Evolutionary conservation across 2,888 invertebrate genomes (phyloP).

Genomic region (Notocelia uddmanniana): DNA sequence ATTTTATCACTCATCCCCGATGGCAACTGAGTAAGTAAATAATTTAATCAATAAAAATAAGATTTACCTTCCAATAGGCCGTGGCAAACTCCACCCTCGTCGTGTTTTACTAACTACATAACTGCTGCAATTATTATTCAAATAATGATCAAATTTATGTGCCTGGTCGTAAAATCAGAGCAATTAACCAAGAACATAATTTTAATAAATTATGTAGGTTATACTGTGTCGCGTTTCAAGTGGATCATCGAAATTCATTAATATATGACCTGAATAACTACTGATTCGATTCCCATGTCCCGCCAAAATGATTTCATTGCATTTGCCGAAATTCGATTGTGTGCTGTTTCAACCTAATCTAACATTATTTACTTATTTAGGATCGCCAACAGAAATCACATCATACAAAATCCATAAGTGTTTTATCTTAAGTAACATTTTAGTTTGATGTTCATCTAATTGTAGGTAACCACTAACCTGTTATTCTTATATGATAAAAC

Average conservation of each 20-base stretch:
- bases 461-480: too few species aligned
- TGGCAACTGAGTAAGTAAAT: constrained; percentile 15
- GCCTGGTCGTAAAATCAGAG: constrained; percentile 38
- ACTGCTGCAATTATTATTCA: constrained; percentile 17
- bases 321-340: too few species aligned
- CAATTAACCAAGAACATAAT: constrained; percentile 30
- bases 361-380: too few species aligned
- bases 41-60: constrained; percentile 43
- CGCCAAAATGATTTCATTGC: too few species aligned
- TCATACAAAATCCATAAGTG: too few species aligned
- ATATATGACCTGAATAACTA: too few species aligned
- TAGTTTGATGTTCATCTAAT: too few species aligned
- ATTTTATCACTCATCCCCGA: constrained; percentile 15
- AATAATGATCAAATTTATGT: constrained; percentile 27
- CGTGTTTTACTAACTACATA: constrained; percentile 40
- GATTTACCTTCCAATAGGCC: constrained; percentile 37
- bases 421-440: too few species aligned
- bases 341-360: too few species aligned
- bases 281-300: too few species aligned
- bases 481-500: too few species aligned
- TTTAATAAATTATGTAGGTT: constrained; percentile 24
- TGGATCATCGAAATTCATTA: not conserved
- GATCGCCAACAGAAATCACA: too few species aligned
- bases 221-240: not conserved
- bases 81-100: constrained; percentile 33